Conservation (phyloP, 2,888 invertebrate genomes). For the Tachystola acroxantha region DNA sequence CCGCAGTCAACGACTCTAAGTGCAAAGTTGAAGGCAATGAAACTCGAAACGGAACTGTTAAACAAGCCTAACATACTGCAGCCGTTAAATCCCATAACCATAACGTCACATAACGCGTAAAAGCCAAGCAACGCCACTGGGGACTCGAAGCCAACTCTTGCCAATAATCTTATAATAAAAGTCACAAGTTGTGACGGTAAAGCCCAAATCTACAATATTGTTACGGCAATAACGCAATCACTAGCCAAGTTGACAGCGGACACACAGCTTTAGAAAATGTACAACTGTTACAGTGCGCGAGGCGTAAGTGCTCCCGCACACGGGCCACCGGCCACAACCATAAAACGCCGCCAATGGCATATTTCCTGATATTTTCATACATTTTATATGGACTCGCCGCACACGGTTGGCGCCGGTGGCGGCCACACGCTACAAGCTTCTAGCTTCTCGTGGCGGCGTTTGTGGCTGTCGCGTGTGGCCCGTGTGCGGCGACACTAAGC, state of each 20-base stretch:
- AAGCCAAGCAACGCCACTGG: background rate
- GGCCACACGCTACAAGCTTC: too few relatives aligned
- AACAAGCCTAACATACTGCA: background rate
- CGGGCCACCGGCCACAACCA: too few relatives aligned
- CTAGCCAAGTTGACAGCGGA: constrained; percentile 14
- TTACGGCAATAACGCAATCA: constrained; percentile 26
- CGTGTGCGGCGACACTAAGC: too few relatives aligned
- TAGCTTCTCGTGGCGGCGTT: too few relatives aligned
- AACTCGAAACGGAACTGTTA: background rate
- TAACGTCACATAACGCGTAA: background rate
- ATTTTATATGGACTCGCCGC: too few relatives aligned
- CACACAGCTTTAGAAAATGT: constrained; percentile 15
- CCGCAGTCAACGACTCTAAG: too few relatives aligned
- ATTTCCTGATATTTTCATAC: too few relatives aligned
- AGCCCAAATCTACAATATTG: constrained; percentile 32
- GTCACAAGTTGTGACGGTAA: constrained; percentile 19
- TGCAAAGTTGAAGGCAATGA: background rate
- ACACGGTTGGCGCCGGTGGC: too few relatives aligned
- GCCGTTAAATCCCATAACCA: background rate
- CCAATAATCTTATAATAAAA: constrained; percentile 29
- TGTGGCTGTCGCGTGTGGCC: too few relatives aligned
- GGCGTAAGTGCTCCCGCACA: too few relatives aligned
- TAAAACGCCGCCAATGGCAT: too few relatives aligned
- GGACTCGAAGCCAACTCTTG: background rate
- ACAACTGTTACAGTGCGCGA: too few relatives aligned